Evolutionary conservation across 2,797 vertebrate genomes (phyloP), one percentile per base, ranked within the genome.

Genomic region (Aldrovandia affinis): DNA sequence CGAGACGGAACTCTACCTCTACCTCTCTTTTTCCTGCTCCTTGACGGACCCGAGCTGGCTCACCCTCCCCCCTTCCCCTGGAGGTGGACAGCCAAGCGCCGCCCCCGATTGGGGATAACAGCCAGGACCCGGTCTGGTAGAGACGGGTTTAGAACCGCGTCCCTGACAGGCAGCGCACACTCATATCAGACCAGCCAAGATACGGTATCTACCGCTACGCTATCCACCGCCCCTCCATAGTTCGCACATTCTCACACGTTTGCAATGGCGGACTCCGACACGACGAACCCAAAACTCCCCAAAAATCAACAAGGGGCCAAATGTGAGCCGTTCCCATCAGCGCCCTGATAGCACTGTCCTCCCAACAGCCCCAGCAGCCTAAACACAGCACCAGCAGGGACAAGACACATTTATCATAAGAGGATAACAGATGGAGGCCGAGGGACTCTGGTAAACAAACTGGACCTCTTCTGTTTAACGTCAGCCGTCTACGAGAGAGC

Each of bases 341-440:
- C 18, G 57, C 82, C 85, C 70, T 78, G 86, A 90, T 86, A 86
- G 81, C 68, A 82, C 79, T 80, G 79, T 85, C 86, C 54, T 73
- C 81, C 80, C 18, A 80, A 77, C 22, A 30, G n/a, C n/a, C 73
- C 75, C 80, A 73, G 52, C 28, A 33, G 83, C 83, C 81, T 89
- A 88, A 91, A 89, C 68, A 90, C 91, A 90, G 85, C 83, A 87
- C 83, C 12, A 54, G n/a, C n/a, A 84, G 80, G 82, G 78, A 87
- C 80, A 83, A 84, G 86, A 83, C n/a, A 54, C 78, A 81, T 68
- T 86, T 85, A 28, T 70, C 81, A 63, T 42, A 79, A n/a, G 83
- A 80, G 86, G 88, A 86, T 87, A 83, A 89, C 80, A 84, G 82
- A 44, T 52, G 18, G 61, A 68, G 85, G n/a, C n/a, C 82, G 86